Conservation (phyloP, 2,888 invertebrate genomes). For the Thereva nobilitata region DNA sequence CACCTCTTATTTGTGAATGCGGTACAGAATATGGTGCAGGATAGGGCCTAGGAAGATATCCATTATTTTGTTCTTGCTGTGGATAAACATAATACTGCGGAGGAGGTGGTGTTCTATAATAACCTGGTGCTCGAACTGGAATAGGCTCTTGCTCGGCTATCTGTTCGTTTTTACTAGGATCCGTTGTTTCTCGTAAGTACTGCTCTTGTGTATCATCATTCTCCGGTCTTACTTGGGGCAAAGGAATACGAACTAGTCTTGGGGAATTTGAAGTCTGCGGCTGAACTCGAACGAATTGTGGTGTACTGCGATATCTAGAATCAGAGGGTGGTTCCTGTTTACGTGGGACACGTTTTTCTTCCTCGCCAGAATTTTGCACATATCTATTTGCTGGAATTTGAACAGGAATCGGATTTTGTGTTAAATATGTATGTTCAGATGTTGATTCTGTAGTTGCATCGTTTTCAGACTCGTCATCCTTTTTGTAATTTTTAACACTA, state of each 20-base stretch:
- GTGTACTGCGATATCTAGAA: slow-evolving; percentile 20
- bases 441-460: slow-evolving; percentile 63
- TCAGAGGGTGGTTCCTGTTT: slow-evolving; percentile 25
- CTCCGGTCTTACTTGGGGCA: slow-evolving; percentile 16
- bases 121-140: slow-evolving; percentile 37
- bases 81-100: slow-evolving; percentile 42
- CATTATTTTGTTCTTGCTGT: slow-evolving; percentile 53
- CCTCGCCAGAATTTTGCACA: slow-evolving; percentile 33
- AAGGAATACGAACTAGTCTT: slow-evolving; percentile 56
- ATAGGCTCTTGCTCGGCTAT: slow-evolving; percentile 38
- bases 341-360: slow-evolving; percentile 37
- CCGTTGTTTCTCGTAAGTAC: slow-evolving; percentile 47
- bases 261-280: slow-evolving; percentile 12
- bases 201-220: slow-evolving; percentile 44
- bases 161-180: slow-evolving; percentile 24
- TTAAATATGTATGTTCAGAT: slow-evolving; percentile 60
- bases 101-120: slow-evolving; percentile 34
- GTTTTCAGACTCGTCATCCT: slow-evolving; percentile 54
- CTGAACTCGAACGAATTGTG: slow-evolving; percentile 60
- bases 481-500: slow-evolving; percentile 38
- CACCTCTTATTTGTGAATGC: slow-evolving; percentile 47
- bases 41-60: slow-evolving; percentile 48
- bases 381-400: slow-evolving; percentile 61
- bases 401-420: slow-evolving; percentile 62
- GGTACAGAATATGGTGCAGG: slow-evolving; percentile 47